These are phyloP conservation scores for Pimpla rufipes DNA, from an alignment of 2,888 invertebrate genomes.

Conservation along the genomic window DNA sequence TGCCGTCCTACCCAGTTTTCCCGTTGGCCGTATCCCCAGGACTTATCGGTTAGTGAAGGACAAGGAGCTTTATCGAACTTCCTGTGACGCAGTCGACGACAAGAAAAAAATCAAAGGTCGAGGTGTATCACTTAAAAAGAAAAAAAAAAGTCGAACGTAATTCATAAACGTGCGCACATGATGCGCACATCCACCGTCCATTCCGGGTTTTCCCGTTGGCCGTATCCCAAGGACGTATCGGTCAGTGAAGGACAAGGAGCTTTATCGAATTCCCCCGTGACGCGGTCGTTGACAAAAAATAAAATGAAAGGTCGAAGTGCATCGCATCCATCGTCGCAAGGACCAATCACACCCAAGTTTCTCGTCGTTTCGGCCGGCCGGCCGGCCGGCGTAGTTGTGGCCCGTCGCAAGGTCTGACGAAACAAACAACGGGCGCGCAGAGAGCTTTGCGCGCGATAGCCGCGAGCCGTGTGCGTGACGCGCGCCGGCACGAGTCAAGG, in stretches of 20 bases:
- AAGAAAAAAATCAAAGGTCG: no score
- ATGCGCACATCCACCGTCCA: no score
- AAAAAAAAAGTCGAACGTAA: no score
- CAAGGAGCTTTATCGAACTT: no score
- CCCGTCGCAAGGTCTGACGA: constrained; percentile 42
- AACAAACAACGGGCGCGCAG: constrained; percentile 34
- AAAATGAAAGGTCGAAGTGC: constrained; percentile 42
- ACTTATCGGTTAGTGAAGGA: no score
- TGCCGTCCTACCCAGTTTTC: background rate
- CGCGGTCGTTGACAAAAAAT: constrained; percentile 11
- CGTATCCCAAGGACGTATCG: background rate
- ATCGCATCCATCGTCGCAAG: constrained; percentile 54
- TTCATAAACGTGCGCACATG: no score
- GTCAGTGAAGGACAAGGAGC: constrained; percentile 20
- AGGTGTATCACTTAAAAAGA: no score
- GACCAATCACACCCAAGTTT: constrained; percentile 19
- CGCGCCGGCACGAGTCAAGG: constrained; percentile 55
- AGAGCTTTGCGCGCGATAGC: constrained; percentile 47
- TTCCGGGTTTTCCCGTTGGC: background rate
- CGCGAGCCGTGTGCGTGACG: constrained; percentile 37
- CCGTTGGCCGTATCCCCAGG: no score
- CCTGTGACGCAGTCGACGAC: no score
- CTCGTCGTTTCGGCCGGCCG: no score
- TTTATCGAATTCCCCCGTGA: constrained; percentile 29
- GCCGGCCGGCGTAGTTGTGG: no score